Evolutionary conservation across 2,888 invertebrate species (phyloP).

Genomic region (Cerceris ruficornis): DNA sequence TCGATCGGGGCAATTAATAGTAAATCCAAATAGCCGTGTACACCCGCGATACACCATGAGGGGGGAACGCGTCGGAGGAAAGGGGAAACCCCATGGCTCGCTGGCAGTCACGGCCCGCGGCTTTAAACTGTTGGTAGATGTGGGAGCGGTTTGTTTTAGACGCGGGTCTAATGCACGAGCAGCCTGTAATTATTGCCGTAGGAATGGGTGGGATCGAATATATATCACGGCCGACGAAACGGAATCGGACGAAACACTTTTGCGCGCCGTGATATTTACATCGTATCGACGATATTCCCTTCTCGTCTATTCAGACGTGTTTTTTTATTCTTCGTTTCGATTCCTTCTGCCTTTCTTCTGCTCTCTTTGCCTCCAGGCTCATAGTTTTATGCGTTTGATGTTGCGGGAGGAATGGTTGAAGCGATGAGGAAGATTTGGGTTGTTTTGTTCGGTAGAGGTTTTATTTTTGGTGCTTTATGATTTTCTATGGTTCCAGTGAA

Average conservation of each 20-base stretch:
- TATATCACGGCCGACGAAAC: conserved; percentile 69
- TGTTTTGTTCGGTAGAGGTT: too few relatives aligned
- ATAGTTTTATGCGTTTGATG: background rate
- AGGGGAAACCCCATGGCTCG: conserved; percentile 42
- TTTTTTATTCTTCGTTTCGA: too few relatives aligned
- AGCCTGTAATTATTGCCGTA: conserved; percentile 77
- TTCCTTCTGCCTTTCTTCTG: background rate
- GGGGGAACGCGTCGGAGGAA: conserved; percentile 18
- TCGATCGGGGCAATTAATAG: conserved; percentile 37
- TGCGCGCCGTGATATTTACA: conserved; percentile 35
- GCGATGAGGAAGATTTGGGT: too few relatives aligned
- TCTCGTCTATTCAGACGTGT: too few relatives aligned
- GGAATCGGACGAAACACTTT: conserved; percentile 49
- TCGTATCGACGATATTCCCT: conserved; percentile 10
- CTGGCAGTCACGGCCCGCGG: conserved; percentile 65
- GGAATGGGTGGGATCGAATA: conserved; percentile 75
- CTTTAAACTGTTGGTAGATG: conserved; percentile 78
- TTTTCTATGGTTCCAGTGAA: too few relatives aligned
- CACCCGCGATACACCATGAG: conserved; percentile 9
- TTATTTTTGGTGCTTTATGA: too few relatives aligned
- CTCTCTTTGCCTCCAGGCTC: background rate
- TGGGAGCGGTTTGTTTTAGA: conserved; percentile 80
- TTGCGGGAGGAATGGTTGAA: background rate
- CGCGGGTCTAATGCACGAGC: conserved; percentile 75
- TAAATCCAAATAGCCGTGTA: conserved; percentile 41